phyloP scores from a whole-genome alignment of 1,140 invertebrate species.

The Lysiphlebus fabarum region DNA sequence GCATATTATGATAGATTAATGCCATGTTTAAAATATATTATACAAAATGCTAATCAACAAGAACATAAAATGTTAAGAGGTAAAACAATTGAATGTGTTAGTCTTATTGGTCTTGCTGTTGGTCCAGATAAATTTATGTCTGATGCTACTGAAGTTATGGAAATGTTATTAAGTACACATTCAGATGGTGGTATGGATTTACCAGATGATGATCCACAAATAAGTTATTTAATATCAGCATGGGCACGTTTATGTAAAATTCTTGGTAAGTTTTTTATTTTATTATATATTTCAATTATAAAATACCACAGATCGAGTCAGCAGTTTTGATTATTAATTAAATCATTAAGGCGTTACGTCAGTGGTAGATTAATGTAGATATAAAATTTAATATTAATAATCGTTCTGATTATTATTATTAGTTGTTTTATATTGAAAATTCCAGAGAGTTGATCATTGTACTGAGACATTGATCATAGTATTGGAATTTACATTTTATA shows the following conservation, averaged over 20 bases:
- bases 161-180: slow-evolving; percentile 89
- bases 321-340: slow-evolving; percentile 30
- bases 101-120: slow-evolving; percentile 95
- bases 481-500: neutral
- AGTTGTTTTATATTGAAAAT: no score
- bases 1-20: slow-evolving; percentile 83
- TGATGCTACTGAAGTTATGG: slow-evolving; percentile 96
- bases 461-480: neutral
- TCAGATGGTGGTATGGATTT: slow-evolving; percentile 67
- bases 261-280: slow-evolving; percentile 61
- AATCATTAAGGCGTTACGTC: slow-evolving; percentile 37
- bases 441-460: neutral
- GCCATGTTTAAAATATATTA: slow-evolving; percentile 96
- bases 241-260: slow-evolving; percentile 99
- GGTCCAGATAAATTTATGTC: slow-evolving; percentile 91
- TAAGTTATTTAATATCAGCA: slow-evolving; percentile 96
- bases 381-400: slow-evolving; percentile 28
- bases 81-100: slow-evolving; percentile 98
- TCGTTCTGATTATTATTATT: slow-evolving; percentile 38
- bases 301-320: slow-evolving; percentile 42
- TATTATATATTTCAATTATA: slow-evolving; percentile 14
- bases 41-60: slow-evolving; percentile 84
- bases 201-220: slow-evolving; percentile 94
- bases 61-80: slow-evolving; percentile 87
- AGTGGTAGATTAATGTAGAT: slow-evolving; percentile 41